Conservation (phyloP, 2,797 vertebrate genomes). For the Xerus rutilus region DNA sequence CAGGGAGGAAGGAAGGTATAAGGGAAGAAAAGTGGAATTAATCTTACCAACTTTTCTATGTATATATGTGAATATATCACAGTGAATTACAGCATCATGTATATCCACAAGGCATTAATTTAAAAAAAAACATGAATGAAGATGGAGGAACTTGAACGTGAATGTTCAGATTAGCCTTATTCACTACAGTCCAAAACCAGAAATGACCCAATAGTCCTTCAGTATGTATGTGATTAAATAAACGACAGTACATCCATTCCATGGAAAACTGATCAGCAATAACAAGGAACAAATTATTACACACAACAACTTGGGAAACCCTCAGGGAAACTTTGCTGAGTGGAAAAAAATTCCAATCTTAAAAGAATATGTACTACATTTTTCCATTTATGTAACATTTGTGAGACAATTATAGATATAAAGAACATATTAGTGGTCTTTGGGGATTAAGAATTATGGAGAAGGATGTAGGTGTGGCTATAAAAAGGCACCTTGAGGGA, state of each 20-base stretch:
- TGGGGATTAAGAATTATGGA: not conserved
- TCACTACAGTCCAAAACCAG: not conserved
- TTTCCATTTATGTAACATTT: not conserved
- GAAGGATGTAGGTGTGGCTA: not conserved
- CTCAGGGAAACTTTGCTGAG: not conserved
- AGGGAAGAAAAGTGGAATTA: no score
- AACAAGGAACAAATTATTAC: not conserved
- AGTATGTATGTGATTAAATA: not conserved
- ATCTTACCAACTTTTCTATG: no score
- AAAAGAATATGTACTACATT: not conserved
- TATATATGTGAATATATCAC: no score
- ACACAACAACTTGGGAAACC: not conserved
- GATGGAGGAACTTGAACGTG: not conserved
- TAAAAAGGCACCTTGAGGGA: not conserved
- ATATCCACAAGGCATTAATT: no score
- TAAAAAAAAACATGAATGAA: not conserved
- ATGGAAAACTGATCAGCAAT: not conserved
- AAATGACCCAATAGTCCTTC: not conserved
- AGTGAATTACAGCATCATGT: no score
- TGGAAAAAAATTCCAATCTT: not conserved
- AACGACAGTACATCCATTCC: not conserved
- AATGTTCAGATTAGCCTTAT: not conserved
- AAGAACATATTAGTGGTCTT: not conserved
- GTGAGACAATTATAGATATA: not conserved
- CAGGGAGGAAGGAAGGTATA: no score